Percentiles rank a stretch among this genome's conserved stretches.
Conservation (phyloP, 2,888 invertebrate species). For the Epirrhoe alternata region DNA sequence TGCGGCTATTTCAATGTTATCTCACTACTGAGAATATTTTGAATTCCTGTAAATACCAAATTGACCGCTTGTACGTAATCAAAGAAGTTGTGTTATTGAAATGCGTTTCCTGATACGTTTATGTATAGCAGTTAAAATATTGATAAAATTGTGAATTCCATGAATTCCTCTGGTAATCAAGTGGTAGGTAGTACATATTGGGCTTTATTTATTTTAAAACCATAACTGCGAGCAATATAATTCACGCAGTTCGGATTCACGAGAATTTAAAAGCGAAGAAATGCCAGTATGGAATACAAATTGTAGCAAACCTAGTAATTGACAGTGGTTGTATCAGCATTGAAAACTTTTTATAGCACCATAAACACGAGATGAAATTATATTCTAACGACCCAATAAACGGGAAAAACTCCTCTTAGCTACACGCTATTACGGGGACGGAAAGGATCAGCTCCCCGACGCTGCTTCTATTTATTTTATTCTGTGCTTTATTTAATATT, state of each 20-base stretch:
- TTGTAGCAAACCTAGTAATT: conserved; percentile 58
- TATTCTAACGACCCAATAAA: conserved; percentile 82
- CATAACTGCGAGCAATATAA: conserved; percentile 10
- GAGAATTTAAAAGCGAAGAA: conserved; percentile 36
- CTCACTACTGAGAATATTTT: background rate
- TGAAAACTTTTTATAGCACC: conserved; percentile 79
- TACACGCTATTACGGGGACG: conserved; percentile 73
- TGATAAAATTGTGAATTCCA: background rate
- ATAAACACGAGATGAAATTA: conserved; percentile 84
- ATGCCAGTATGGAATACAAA: conserved; percentile 38
- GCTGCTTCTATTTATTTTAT: conserved; percentile 62
- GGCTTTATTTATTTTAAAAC: background rate
- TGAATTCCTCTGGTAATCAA: background rate
- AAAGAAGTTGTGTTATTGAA: background rate
- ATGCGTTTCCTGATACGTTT: background rate
- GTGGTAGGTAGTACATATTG: background rate
- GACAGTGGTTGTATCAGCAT: conserved; percentile 77
- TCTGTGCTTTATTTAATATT: conserved; percentile 52
- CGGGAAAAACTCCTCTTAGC: conserved; percentile 76
- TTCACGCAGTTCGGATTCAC: conserved; percentile 1
- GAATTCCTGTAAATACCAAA: background rate
- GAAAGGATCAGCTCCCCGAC: conserved; percentile 64
- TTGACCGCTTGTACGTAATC: background rate
- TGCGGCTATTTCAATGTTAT: background rate
- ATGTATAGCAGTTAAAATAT: background rate